phyloP scores from a whole-genome alignment of 2,888 invertebrate genomes.

The Drosophila aldrichi region DNA sequence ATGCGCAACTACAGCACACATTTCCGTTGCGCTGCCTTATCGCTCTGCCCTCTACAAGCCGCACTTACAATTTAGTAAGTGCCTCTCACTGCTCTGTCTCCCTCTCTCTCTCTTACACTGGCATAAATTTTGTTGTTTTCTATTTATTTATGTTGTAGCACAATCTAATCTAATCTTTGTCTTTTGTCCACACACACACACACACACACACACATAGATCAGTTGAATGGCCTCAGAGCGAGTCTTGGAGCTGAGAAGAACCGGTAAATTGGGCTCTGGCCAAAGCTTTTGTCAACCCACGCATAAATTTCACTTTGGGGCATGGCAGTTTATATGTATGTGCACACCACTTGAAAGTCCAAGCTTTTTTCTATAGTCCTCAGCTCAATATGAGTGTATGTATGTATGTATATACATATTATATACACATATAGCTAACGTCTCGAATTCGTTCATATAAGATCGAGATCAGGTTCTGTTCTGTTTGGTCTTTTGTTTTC shows the following conservation, averaged over 20 bases:
- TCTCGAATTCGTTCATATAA: slow-evolving; percentile 45
- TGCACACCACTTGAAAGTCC: slow-evolving; percentile 50
- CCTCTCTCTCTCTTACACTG: background rate
- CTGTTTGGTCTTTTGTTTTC: slow-evolving; percentile 51
- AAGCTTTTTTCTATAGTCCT: slow-evolving; percentile 49
- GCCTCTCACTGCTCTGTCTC: slow-evolving; percentile 26
- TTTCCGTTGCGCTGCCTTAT: slow-evolving; percentile 67
- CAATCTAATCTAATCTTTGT: slow-evolving; percentile 75
- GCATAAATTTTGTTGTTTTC: slow-evolving; percentile 28
- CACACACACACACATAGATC: slow-evolving; percentile 11
- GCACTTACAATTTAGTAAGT: slow-evolving; percentile 78
- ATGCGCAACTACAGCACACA: slow-evolving; percentile 42
- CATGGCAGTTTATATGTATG: slow-evolving; percentile 2
- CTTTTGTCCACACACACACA: slow-evolving; percentile 19
- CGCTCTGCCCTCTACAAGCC: slow-evolving; percentile 57
- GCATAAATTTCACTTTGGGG: slow-evolving; percentile 76
- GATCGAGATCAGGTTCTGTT: slow-evolving; percentile 63
- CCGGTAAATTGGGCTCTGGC: slow-evolving; percentile 60
- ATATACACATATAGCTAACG: slow-evolving; percentile 35
- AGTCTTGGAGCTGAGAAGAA: slow-evolving; percentile 43
- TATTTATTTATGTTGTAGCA: slow-evolving; percentile 39
- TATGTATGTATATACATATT: background rate
- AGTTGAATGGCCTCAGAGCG: slow-evolving; percentile 59
- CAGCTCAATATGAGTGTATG: slow-evolving; percentile 2
- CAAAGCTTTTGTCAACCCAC: slow-evolving; percentile 76